A percentile compares a stretch with the other conserved stretches of the same genome.
Conservation (phyloP, 2,888 invertebrate genomes). For the Phalera bucephala region DNA sequence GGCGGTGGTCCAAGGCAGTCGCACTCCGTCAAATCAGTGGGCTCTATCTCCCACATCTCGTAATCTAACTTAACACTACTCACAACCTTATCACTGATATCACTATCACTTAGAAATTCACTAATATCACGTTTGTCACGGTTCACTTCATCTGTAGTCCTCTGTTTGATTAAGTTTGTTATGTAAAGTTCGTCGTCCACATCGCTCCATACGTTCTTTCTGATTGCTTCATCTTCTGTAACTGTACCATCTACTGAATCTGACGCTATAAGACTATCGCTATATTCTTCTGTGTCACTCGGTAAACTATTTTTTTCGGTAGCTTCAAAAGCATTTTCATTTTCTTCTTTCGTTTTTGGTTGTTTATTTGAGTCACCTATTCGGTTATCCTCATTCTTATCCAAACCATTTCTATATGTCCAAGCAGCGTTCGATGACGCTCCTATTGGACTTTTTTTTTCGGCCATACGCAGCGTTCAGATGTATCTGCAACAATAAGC, state of each 20-base stretch:
- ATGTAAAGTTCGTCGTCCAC: slow-evolving; percentile 79
- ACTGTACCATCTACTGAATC: slow-evolving; percentile 30
- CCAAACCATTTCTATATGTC: slow-evolving; percentile 59
- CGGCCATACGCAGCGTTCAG: slow-evolving; percentile 76
- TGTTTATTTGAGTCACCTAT: slow-evolving; percentile 27
- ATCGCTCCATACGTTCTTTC: slow-evolving; percentile 75
- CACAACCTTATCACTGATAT: slow-evolving; percentile 78
- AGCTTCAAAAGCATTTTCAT: slow-evolving; percentile 37
- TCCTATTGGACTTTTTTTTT: slow-evolving; percentile 70
- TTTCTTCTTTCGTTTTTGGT: slow-evolving; percentile 30
- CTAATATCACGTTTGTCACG: slow-evolving; percentile 75
- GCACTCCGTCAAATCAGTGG: slow-evolving; percentile 87
- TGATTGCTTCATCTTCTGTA: slow-evolving; percentile 62
- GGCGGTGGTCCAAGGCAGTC: slow-evolving; percentile 90
- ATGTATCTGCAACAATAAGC: slow-evolving; percentile 70
- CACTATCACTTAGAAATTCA: slow-evolving; percentile 67
- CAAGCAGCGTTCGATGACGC: slow-evolving; percentile 75
- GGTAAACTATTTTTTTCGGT: slow-evolving; percentile 26
- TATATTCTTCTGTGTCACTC: slow-evolving; percentile 14
- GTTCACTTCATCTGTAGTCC: slow-evolving; percentile 70
- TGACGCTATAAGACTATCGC: slow-evolving; percentile 55
- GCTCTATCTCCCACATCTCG: slow-evolving; percentile 88
- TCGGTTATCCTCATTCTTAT: slow-evolving; percentile 32
- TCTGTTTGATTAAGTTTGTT: slow-evolving; percentile 69
- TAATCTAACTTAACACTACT: slow-evolving; percentile 82